Base-by-base conservation (phyloP, 2,113 vertebrate species). In the Picathartes gymnocephalus region DNA sequence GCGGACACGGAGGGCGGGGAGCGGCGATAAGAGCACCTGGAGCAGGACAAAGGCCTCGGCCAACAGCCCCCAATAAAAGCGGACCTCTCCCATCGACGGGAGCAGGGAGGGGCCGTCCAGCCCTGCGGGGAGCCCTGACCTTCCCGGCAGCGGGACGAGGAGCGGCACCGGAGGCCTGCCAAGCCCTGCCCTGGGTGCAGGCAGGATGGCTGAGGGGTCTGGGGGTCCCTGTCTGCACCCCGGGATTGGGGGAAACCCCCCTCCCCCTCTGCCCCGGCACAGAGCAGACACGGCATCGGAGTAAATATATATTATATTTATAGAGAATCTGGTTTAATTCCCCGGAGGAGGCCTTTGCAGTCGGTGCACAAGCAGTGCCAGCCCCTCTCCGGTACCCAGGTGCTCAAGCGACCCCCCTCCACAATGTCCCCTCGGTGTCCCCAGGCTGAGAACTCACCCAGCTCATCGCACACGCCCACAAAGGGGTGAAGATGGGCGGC, bases 271-370 rank as follows among this genome's bases (percentile, higher is more conserved):
- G 27, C 27, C 30, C 17, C 20, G 11, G 73, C 86, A 93, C 56
- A 33, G 66, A 95, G n/a, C 76, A 77, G 42, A 48, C 51, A 30
- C 7, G 5, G 78, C 58, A 30, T 30, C 35, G 57, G 58, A 79
- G 72, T 70, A 56, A 42, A 69, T 84, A 96, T 96, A 96, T 96
- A 95, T 96, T 97, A 97, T 95, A 95, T 97, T 97, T 95, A 51
- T 77, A 81, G 83, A 93, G 58, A 95, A 81, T 94, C 90, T 85
- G 93, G 37, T 92, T 79, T 50, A 81, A 92, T 87, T 57, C 20
- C 64, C 64, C 11, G 20, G 82, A 81, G 80, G 48, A 94, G 88
- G 92, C 35, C 88, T 74, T 68, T 30, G 86, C 81, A 62, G 78
- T 56, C 90, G 21, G 88, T 47, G 74, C 33, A 48, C 87, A 42